phyloP scores from a whole-genome alignment of 2,797 vertebrate species.

The Argya squamiceps region DNA sequence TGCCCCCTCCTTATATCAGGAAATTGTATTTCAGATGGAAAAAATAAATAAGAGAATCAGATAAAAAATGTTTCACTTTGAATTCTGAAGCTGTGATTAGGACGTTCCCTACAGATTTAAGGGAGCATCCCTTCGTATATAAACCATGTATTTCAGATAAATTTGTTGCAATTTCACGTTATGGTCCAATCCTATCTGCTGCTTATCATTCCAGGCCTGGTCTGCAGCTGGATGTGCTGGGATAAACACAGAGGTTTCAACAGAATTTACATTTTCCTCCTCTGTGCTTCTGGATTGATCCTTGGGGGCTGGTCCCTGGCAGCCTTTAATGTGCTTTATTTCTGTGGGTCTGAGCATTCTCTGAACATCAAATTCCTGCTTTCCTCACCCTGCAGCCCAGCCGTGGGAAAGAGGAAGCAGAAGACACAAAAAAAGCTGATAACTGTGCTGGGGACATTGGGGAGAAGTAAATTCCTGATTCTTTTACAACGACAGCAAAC shows the following conservation, averaged over 20 bases:
- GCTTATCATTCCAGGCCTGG: neutral
- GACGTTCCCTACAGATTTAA: neutral
- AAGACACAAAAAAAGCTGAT: neutral
- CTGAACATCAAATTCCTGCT: neutral
- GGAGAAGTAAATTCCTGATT: neutral
- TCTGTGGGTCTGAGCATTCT: neutral
- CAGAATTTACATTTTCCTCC: neutral
- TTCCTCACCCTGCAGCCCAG: neutral
- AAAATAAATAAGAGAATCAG: neutral
- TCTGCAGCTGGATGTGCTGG: neutral
- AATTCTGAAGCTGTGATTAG: neutral
- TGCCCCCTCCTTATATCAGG: neutral
- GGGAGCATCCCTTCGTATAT: neutral
- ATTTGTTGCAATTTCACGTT: neutral
- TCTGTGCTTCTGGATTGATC: neutral
- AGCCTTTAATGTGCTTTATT: neutral
- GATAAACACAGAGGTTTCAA: neutral
- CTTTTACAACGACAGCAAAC: neutral
- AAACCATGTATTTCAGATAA: neutral
- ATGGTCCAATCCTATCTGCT: neutral
- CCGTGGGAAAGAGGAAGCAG: neutral
- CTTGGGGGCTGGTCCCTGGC: neutral
- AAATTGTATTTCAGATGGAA: neutral
- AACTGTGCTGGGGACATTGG: accelerated
- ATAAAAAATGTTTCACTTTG: neutral